These are phyloP conservation scores for Plebejus anna DNA, from an alignment of 2,888 invertebrate genomes.

Conservation along the genomic window DNA sequence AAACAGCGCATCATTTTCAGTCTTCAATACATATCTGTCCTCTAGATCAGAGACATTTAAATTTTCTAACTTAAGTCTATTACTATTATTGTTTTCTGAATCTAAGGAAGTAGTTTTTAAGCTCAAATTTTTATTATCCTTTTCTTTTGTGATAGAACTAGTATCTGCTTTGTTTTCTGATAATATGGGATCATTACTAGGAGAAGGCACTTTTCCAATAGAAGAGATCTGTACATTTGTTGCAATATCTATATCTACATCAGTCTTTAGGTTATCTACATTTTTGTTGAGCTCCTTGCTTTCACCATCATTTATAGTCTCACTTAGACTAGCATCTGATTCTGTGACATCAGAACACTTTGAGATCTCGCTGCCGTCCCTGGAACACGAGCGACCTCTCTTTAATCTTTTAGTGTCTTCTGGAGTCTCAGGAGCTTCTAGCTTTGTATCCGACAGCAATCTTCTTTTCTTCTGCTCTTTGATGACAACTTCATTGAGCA, in stretches of 20 bases:
- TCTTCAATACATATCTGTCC: constrained; percentile 80
- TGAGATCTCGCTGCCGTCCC: constrained; percentile 81
- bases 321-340: constrained; percentile 82
- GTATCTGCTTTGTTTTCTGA: constrained; percentile 63
- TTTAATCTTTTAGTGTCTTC: constrained; percentile 70
- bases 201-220: constrained; percentile 77
- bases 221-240: constrained; percentile 78
- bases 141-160: constrained; percentile 60
- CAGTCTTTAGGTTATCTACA: constrained; percentile 78
- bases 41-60: constrained; percentile 76
- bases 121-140: constrained; percentile 69
- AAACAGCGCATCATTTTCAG: constrained; percentile 80
- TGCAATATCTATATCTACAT: constrained; percentile 78
- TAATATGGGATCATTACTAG: constrained; percentile 66
- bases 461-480: constrained; percentile 77
- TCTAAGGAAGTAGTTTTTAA: constrained; percentile 77
- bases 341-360: constrained; percentile 81
- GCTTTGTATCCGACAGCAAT: constrained; percentile 78
- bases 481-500: constrained; percentile 79
- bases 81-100: constrained; percentile 79
- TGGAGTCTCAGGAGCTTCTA: constrained; percentile 56
- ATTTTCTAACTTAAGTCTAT: constrained; percentile 71
- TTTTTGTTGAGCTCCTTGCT: constrained; percentile 74
- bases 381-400: constrained; percentile 71
- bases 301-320: constrained; percentile 69